A percentile compares a stretch with the other conserved stretches of the same genome.
Evolutionary conservation across 2,888 invertebrate genomes (phyloP).

Genomic region (Biston stratarius): DNA sequence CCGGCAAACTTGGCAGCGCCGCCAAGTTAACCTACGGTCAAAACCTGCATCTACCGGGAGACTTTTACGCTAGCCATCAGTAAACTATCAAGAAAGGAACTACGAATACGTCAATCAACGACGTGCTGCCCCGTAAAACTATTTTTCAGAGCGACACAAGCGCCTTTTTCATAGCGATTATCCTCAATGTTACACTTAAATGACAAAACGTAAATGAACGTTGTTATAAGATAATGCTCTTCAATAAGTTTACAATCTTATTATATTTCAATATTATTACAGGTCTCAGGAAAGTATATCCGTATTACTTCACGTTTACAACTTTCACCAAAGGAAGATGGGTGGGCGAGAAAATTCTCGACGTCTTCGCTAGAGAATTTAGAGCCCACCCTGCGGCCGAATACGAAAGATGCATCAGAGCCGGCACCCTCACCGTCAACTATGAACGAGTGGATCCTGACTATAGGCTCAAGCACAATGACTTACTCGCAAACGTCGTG

Average conservation of each 20-base stretch:
- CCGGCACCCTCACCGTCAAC: constrained; percentile 97
- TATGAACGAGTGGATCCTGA: constrained; percentile 96
- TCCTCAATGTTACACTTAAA: too few species aligned
- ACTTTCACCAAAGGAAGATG: constrained; percentile 98
- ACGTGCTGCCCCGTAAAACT: too few species aligned
- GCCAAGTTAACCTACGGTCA: too few species aligned
- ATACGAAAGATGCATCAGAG: constrained; percentile 96
- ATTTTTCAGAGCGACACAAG: too few species aligned
- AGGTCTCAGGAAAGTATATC: constrained; percentile 98
- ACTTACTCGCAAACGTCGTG: constrained; percentile 96
- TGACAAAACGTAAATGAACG: too few species aligned
- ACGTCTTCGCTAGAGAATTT: constrained; percentile 97
- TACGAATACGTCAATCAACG: too few species aligned
- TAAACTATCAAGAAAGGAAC: too few species aligned
- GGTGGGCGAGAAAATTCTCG: constrained; percentile 97
- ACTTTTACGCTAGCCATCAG: too few species aligned
- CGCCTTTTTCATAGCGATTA: too few species aligned
- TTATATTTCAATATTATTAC: constrained; percentile 51
- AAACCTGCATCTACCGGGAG: too few species aligned
- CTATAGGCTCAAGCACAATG: constrained; percentile 96
- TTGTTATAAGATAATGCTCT: not conserved
- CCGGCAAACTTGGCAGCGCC: too few species aligned
- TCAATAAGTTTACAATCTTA: not conserved
- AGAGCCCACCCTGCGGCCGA: constrained; percentile 97
- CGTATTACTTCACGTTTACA: constrained; percentile 98